These are phyloP conservation scores for Drosophila lutescens DNA, from an alignment of 2,888 invertebrate species.

Conservation along the genomic window DNA sequence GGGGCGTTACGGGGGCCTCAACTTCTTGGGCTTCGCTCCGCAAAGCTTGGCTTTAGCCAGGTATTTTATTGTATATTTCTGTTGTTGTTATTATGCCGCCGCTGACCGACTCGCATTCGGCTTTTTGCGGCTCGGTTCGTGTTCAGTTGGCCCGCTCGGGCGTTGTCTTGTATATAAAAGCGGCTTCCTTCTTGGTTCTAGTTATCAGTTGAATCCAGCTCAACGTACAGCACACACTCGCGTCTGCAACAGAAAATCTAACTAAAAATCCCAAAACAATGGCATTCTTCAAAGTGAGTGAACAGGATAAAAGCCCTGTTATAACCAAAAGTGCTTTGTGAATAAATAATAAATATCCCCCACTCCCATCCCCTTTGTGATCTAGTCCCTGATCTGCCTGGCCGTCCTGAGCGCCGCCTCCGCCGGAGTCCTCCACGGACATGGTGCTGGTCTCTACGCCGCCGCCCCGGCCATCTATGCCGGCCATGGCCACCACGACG, in stretches of 20 bases:
- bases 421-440: conserved; percentile 83
- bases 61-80: conserved; percentile 1
- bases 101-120: conserved; percentile 59
- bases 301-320: neutral
- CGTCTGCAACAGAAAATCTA: conserved; percentile 43
- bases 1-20: conserved; percentile 31
- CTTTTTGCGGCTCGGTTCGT: conserved; percentile 45
- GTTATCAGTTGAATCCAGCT: conserved; percentile 85
- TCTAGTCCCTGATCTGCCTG: conserved; percentile 83
- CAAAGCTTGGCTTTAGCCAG: conserved; percentile 43
- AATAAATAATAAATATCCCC: neutral
- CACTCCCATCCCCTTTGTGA: conserved; percentile 19
- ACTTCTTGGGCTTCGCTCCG: conserved; percentile 71
- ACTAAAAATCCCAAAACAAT: conserved; percentile 66
- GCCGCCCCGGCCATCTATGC: conserved; percentile 76
- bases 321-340: conserved; percentile 7
- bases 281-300: conserved; percentile 85
- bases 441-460: conserved; percentile 78
- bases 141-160: conserved; percentile 68
- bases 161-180: conserved; percentile 85
- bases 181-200: conserved; percentile 84
- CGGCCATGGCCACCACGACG: conserved; percentile 77
- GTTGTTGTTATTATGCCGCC: conserved; percentile 18
- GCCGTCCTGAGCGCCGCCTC: conserved; percentile 83
- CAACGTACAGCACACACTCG: conserved; percentile 78